These are phyloP conservation scores for Thalassaphorura encarpata DNA, from an alignment of 1,140 invertebrate species.

Conservation along the genomic window DNA sequence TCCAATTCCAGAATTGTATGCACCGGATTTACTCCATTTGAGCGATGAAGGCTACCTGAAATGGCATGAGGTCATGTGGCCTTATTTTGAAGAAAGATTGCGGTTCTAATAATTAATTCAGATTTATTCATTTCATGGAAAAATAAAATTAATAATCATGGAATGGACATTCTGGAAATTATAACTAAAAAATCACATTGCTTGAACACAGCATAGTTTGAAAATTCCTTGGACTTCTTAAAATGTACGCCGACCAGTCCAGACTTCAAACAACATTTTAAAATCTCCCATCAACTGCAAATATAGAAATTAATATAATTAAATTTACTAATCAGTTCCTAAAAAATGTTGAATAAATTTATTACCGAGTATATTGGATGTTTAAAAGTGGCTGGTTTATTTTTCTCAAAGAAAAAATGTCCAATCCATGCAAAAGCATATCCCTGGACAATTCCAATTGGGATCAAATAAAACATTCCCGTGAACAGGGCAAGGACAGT, in stretches of 20 bases:
- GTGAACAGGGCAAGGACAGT: background rate
- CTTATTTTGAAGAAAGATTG: too few species aligned
- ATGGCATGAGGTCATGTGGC: background rate
- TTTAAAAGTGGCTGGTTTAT: constrained; percentile 32
- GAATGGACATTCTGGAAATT: too few species aligned
- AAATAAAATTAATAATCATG: too few species aligned
- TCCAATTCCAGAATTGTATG: background rate
- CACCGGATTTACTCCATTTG: background rate
- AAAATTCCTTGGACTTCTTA: too few species aligned
- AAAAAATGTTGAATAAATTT: background rate
- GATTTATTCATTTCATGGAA: too few species aligned
- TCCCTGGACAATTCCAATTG: constrained; percentile 12
- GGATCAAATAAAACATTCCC: constrained; percentile 6
- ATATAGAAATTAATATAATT: constrained; percentile 7
- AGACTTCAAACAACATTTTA: constrained; percentile 23
- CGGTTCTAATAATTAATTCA: too few species aligned
- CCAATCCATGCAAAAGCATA: constrained; percentile 32
- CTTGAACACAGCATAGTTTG: too few species aligned
- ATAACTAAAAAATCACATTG: too few species aligned
- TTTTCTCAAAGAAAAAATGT: constrained; percentile 32
- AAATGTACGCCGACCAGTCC: constrained; percentile 15
- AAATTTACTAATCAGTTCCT: constrained; percentile 3
- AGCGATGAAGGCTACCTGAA: background rate
- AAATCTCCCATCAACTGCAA: constrained; percentile 29
- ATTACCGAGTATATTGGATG: constrained; percentile 32